phyloP scores from a whole-genome alignment of 2,888 invertebrate species.

The Drosophila phalerata region DNA sequence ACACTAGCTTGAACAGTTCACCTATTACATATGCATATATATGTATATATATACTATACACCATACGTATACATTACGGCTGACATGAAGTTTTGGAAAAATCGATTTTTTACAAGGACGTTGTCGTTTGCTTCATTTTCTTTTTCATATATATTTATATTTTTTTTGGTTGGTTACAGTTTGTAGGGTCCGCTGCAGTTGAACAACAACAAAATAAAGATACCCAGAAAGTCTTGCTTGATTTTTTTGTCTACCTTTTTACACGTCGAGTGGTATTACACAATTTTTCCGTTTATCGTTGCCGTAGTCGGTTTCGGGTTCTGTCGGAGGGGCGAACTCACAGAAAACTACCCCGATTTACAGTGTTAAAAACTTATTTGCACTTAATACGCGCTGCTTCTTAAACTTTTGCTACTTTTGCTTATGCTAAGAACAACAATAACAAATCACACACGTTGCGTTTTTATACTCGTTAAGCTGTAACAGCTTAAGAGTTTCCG shows the following conservation, averaged over 20 bases:
- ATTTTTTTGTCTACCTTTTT: conserved; percentile 72
- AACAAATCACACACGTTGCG: conserved; percentile 73
- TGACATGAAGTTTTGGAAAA: conserved; percentile 82
- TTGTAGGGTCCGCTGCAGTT: conserved; percentile 51
- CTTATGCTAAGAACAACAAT: conserved; percentile 52
- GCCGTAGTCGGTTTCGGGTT: conserved; percentile 52
- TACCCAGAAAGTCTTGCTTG: conserved; percentile 39
- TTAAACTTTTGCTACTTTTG: conserved; percentile 25
- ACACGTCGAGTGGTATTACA: conserved; percentile 73
- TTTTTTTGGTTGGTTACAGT: conserved; percentile 18
- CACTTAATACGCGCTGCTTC: conserved; percentile 61
- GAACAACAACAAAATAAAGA: conserved; percentile 32
- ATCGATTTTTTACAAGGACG: conserved; percentile 84
- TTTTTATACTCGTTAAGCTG: conserved; percentile 67
- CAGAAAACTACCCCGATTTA: conserved; percentile 74
- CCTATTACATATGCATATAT: conserved; percentile 18
- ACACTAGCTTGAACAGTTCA: conserved; percentile 31
- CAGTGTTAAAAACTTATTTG: conserved; percentile 63
- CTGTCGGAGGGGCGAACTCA: conserved; percentile 51
- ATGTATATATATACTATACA: conserved; percentile 3
- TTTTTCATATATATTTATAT: background rate
- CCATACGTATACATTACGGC: conserved; percentile 60
- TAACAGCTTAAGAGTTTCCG: conserved; percentile 64
- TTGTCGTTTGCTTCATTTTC: conserved; percentile 40
- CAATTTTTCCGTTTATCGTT: conserved; percentile 65